Conservation (phyloP, 2,888 invertebrate genomes). For the Xanthia togata region DNA sequence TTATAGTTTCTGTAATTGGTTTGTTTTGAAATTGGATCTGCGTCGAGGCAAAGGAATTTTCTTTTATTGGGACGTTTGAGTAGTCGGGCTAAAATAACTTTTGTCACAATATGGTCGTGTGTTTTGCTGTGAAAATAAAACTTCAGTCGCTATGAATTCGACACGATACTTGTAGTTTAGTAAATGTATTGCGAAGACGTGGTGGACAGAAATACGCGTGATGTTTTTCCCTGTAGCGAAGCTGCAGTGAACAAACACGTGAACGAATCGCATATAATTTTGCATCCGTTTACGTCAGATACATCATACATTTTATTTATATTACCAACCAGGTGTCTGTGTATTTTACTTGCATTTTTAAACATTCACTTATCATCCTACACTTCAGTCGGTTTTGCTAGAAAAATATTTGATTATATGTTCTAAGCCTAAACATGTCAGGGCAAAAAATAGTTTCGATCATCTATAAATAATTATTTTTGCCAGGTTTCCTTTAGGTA, state of each 20-base stretch:
- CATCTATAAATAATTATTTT: background rate
- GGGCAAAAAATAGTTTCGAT: background rate
- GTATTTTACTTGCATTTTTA: slow-evolving; percentile 32
- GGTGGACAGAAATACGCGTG: slow-evolving; percentile 55
- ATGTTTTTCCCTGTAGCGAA: slow-evolving; percentile 47
- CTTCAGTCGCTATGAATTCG: slow-evolving; percentile 62
- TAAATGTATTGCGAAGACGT: slow-evolving; percentile 56
- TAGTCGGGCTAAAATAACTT: slow-evolving; percentile 43
- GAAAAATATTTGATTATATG: slow-evolving; percentile 13
- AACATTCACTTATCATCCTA: slow-evolving; percentile 36
- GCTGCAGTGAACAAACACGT: slow-evolving; percentile 49
- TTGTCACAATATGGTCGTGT: slow-evolving; percentile 43
- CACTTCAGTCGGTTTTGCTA: background rate
- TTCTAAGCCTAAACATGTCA: slow-evolving; percentile 6
- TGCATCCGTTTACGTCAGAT: slow-evolving; percentile 57
- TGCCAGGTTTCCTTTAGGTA: background rate
- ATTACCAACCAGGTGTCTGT: slow-evolving; percentile 33
- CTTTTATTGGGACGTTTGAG: slow-evolving; percentile 34
- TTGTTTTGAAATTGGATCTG: slow-evolving; percentile 39
- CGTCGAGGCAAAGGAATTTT: slow-evolving; percentile 34
- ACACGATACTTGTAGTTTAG: slow-evolving; percentile 54
- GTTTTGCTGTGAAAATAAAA: slow-evolving; percentile 63
- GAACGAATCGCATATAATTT: slow-evolving; percentile 51
- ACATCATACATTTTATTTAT: slow-evolving; percentile 47
- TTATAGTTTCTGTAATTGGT: slow-evolving; percentile 44